phyloP scores from a whole-genome alignment of 2,888 invertebrate species.

The Arenicola marina region DNA sequence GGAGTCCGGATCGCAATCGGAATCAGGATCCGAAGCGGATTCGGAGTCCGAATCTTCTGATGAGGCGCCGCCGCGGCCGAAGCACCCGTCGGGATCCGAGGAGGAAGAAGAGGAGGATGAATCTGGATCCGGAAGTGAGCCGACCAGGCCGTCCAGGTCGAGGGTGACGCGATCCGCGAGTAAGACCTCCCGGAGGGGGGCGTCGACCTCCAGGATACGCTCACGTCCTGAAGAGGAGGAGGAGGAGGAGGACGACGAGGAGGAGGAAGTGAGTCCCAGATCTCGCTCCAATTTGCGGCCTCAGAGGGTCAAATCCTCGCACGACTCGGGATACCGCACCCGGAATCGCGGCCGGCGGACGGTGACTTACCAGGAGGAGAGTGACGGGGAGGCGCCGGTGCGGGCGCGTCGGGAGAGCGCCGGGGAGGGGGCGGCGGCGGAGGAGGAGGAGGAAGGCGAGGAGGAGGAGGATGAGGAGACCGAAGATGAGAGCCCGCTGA shows the following conservation, averaged over 20 bases:
- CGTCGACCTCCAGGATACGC: too few species aligned
- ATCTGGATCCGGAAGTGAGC: neutral
- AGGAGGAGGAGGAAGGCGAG: too few species aligned
- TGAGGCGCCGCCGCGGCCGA: neutral
- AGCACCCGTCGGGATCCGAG: neutral
- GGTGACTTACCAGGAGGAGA: constrained; percentile 57
- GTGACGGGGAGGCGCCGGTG: constrained; percentile 38
- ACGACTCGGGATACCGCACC: constrained; percentile 39
- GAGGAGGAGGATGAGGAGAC: constrained; percentile 37
- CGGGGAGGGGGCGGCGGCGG: too few species aligned
- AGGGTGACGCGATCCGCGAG: constrained; percentile 46
- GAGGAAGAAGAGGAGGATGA: constrained; percentile 10
- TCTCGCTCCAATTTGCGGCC: too few species aligned
- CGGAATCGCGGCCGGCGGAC: constrained; percentile 58
- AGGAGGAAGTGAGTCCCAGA: too few species aligned
- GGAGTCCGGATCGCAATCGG: neutral
- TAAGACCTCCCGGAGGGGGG: too few species aligned
- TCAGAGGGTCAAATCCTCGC: too few species aligned
- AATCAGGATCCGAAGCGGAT: neutral
- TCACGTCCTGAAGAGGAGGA: too few species aligned
- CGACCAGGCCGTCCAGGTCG: constrained; percentile 32
- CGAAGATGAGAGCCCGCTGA: constrained; percentile 42
- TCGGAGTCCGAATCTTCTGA: neutral
- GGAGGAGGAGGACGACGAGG: too few species aligned
- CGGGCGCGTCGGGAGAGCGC: constrained; percentile 10